Percentiles rank a stretch among this genome's conserved stretches.
These are phyloP conservation scores for Phylloscopus trochilus DNA, from an alignment of 2,113 vertebrate genomes.

Conservation along the genomic window DNA sequence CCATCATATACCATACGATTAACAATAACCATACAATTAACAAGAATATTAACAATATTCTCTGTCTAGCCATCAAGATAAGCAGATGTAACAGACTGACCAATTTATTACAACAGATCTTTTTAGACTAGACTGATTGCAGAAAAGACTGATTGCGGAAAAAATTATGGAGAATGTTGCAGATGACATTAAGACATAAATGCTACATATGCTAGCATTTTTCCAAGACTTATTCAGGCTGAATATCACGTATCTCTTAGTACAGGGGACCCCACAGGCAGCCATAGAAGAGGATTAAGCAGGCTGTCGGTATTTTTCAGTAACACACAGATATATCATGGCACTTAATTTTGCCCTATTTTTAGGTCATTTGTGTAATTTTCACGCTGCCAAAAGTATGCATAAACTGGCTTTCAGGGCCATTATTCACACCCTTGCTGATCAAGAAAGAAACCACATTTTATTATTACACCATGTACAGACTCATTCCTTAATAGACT, in stretches of 20 bases:
- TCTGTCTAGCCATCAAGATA: conserved; percentile 56
- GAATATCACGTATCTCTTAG: conserved; percentile 33
- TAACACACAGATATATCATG: conserved; percentile 27
- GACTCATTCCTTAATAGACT: conserved; percentile 7
- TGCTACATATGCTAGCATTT: conserved; percentile 59
- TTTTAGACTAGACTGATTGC: conserved; percentile 69
- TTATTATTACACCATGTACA: not conserved
- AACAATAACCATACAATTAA: conserved; percentile 54
- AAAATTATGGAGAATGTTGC: conserved; percentile 47
- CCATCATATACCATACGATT: conserved; percentile 12
- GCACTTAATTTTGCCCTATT: conserved; percentile 61
- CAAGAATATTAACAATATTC: conserved; percentile 34
- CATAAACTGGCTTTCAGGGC: conserved; percentile 24
- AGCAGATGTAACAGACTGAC: conserved; percentile 60
- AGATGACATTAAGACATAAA: conserved; percentile 72
- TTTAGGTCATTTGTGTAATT: conserved; percentile 32
- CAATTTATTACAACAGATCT: conserved; percentile 65
- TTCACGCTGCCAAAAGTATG: conserved; percentile 27
- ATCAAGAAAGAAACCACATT: conserved; percentile 30
- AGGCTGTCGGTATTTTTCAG: conserved; percentile 62
- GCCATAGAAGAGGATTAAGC: conserved; percentile 58
- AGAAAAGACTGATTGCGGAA: conserved; percentile 60
- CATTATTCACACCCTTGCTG: conserved; percentile 27
- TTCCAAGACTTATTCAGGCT: conserved; percentile 52
- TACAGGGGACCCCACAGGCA: conserved; percentile 47